Evolutionary conservation across 2,888 invertebrate genomes (phyloP), one percentile per base, ranked within the genome.

Genomic region (Blastobasis lacticolella): DNA sequence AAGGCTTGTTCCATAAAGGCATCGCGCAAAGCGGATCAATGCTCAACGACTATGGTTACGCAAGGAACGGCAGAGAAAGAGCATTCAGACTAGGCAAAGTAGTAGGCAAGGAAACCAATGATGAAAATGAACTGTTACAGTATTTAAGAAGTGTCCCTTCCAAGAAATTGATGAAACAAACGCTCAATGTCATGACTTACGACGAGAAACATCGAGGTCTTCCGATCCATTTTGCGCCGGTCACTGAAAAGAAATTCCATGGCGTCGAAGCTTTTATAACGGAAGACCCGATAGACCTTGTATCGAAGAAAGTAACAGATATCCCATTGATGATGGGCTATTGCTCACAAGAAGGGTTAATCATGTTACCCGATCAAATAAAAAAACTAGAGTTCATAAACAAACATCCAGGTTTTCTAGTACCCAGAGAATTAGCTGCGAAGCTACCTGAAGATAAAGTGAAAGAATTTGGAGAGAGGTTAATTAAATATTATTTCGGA

Each of bases 11-110:
- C 50, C 70, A 82, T 52, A 75, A 73, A 63, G 82, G 73, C 0
- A 84, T 86, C 55, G 69, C 71, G 6, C 79, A 85, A 61, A 85
- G 85, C 58, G 86, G 84, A 0, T 67, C 73, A 0, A 70, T 71
- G 45, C 37, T 64, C 46, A 54, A 58, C 10, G 70, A 72, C 38
- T 67, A 70, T 61, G 60, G 65, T 5, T 48, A 53, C 10, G 59
- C 57, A 0, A 52, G 52, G 4, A 53, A 58, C 10, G 49, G 60
- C 0, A 55, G 48, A 48, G 54, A 60, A 8, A 58, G 61, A 51
- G 64, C 64, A 6, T 65, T 64, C 44, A 58, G 57, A 54, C 53
- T 57, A 6, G 66, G 59, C 0, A 62, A 59, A 52, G 37, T 52
- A 10, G 55, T 69, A 45, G 69, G 69, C 1, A 63, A 60, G 49